Evolutionary conservation across 2,113 vertebrate species (phyloP), one percentile per base, ranked within the genome.

Genomic region (Oreotrochilus melanogaster): DNA sequence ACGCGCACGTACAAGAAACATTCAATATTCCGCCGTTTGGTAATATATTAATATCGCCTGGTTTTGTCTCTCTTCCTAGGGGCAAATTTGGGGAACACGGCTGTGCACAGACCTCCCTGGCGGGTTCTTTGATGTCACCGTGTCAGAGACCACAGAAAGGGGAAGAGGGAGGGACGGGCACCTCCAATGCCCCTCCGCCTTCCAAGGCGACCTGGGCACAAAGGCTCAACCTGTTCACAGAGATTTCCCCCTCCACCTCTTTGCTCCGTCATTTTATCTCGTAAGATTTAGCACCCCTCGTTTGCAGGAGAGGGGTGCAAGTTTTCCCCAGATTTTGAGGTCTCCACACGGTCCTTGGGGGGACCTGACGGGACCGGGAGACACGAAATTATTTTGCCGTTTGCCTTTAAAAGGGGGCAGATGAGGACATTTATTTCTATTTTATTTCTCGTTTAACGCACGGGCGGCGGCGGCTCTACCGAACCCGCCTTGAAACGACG

Each of bases 161-260:
- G 50, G 33, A 24, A 80, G 10, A 17, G 10, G 25, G 72, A n/a
- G 84, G 60, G 33, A 81, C 7, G 39, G 89, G 51, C 53, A 65
- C 10, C 69, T 61, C 61, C 69, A 48, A 35, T 31, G 43, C 53
- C 78, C 43, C 61, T 81, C 53, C 48, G 43, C 87, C 87, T 81
- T 81, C 73, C 61, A 8, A 64, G 57, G 48, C 57, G 73, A 96
- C 73, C 85, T 81, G 70, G 87, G 57, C 89, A 94, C 93, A 89
- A 96, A 95, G 84, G 60, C 76, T 84, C 76, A 91, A 37, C 25
- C 51, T 62, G 4, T 89, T 84, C 56, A 18, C 57, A 58, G 69
- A 62, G 33, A 60, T 73, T 14, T 3, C 5, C 14, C 65, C 30
- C 39, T 23, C 27, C 5, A 9, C 15, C 11, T 22, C 70, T 56